These are phyloP conservation scores for Diachasma alloeum DNA, from an alignment of 1,140 invertebrate species.

Conservation along the genomic window DNA sequence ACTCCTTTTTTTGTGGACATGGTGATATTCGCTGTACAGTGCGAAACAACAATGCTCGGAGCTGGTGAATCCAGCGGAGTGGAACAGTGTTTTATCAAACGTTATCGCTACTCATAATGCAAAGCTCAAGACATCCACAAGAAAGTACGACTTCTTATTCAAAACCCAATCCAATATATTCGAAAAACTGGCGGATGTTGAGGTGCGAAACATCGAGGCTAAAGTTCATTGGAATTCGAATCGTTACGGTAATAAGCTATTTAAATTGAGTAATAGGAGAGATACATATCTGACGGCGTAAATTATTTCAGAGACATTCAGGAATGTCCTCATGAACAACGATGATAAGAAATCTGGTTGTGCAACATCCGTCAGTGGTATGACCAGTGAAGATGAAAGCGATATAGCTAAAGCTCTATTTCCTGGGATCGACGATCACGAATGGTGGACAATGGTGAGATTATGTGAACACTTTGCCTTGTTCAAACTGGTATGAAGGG, in stretches of 20 bases:
- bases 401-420: conserved; percentile 43
- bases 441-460: conserved; percentile 60
- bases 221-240: conserved; percentile 44
- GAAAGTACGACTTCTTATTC: conserved; percentile 41
- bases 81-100: conserved; percentile 51
- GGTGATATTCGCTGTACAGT: conserved; percentile 34
- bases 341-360: conserved; percentile 44
- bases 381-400: conserved; percentile 37
- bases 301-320: conserved; percentile 40
- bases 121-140: conserved; percentile 28
- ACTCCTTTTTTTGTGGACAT: background rate
- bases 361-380: conserved; percentile 37
- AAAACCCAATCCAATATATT: conserved; percentile 39
- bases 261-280: conserved; percentile 19
- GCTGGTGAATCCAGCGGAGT: conserved; percentile 47
- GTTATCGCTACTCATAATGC: conserved; percentile 35
- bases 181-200: conserved; percentile 41
- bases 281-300: background rate
- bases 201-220: conserved; percentile 38
- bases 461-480: background rate
- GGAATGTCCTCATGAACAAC: conserved; percentile 40
- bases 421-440: conserved; percentile 50
- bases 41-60: conserved; percentile 57
- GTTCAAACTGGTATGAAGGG: too few species aligned
- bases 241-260: conserved; percentile 8